Evolutionary conservation across 2,888 invertebrate species (phyloP).

Genomic region (Toxonevra muliebris): DNA sequence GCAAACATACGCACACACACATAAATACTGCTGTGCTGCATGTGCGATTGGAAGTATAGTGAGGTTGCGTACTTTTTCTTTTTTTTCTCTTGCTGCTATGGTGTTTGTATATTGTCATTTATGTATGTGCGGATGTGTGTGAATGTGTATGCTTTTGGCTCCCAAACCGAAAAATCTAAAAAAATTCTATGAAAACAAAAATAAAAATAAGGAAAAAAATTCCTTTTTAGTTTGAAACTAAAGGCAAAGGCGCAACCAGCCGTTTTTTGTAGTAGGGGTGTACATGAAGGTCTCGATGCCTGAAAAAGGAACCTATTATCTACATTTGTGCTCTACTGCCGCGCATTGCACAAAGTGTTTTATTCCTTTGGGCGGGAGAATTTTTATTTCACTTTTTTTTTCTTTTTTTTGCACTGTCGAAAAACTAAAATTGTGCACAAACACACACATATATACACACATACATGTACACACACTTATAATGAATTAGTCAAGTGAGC

Average conservation of each 20-base stretch:
- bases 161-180: slow-evolving; percentile 14
- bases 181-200: slow-evolving; percentile 21
- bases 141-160: slow-evolving; percentile 8
- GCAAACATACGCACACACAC: neutral
- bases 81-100: no score
- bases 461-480: neutral
- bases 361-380: slow-evolving; percentile 24
- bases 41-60: slow-evolving; percentile 4
- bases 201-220: slow-evolving; percentile 27
- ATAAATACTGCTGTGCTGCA: slow-evolving; percentile 13
- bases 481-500: neutral
- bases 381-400: slow-evolving; percentile 26
- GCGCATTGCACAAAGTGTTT: slow-evolving; percentile 25
- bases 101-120: no score
- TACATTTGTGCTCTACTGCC: slow-evolving; percentile 17
- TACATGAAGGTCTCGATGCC: neutral
- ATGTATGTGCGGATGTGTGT: slow-evolving; percentile 16
- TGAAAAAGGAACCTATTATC: slow-evolving; percentile 31
- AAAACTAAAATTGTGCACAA: slow-evolving; percentile 31
- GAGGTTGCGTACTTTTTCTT: no score
- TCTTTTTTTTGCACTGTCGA: slow-evolving; percentile 11
- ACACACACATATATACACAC: slow-evolving; percentile 15
- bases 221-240: slow-evolving; percentile 31
- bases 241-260: neutral
- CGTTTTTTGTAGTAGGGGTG: neutral